Percentiles rank a stretch among this genome's conserved stretches.
Evolutionary conservation across 1,140 invertebrate genomes (phyloP).

Genomic region (Colletes gigas): DNA sequence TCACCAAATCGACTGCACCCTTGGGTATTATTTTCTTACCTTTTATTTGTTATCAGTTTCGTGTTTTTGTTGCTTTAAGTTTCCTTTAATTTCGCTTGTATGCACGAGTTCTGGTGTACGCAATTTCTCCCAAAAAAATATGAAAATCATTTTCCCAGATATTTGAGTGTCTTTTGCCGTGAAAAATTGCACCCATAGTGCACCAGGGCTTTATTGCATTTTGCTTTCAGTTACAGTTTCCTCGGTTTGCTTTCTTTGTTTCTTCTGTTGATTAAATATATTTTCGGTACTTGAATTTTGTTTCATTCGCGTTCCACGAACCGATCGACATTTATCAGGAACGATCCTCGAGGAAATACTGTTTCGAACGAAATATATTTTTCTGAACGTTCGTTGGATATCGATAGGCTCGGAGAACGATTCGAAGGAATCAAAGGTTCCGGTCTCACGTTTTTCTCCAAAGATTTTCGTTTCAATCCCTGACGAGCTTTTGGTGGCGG

Average conservation of each 20-base stretch:
- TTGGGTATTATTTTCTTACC: constrained; percentile 8
- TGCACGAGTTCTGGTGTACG: constrained; percentile 15
- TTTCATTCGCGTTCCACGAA: neutral
- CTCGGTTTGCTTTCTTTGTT: neutral
- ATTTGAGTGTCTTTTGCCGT: too few species aligned
- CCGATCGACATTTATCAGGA: constrained; percentile 4
- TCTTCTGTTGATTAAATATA: neutral
- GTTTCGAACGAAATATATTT: neutral
- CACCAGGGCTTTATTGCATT: neutral
- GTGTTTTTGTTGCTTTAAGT: constrained; percentile 43
- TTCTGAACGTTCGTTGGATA: neutral
- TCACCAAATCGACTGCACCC: neutral
- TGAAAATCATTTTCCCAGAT: too few species aligned
- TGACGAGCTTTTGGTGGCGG: constrained; percentile 77
- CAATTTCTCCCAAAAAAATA: neutral
- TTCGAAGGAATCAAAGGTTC: neutral
- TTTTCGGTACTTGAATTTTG: neutral
- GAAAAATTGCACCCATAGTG: neutral
- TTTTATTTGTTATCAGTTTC: constrained; percentile 37
- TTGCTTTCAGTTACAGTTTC: neutral
- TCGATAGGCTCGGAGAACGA: neutral
- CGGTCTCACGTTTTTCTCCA: neutral
- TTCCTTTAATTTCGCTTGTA: constrained; percentile 34
- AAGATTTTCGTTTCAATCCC: constrained; percentile 34
- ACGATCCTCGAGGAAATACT: too few species aligned